phyloP scores from a whole-genome alignment of 2,113 vertebrate genomes.

The Epinephelus moara region DNA sequence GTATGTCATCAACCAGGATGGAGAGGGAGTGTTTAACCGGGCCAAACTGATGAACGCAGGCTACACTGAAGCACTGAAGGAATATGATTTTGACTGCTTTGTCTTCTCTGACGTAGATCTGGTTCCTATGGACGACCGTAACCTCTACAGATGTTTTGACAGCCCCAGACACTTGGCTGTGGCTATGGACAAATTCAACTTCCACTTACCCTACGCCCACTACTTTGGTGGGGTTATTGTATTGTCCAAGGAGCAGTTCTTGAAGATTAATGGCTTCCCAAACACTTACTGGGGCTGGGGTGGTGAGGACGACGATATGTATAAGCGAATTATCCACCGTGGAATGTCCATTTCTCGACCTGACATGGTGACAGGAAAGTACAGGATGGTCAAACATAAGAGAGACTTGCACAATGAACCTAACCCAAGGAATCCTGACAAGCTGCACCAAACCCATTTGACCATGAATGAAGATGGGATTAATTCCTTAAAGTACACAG shows the following conservation, averaged over 20 bases:
- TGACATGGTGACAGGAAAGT: constrained; percentile 85
- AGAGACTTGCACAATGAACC: constrained; percentile 91
- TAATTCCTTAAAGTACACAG: constrained; percentile 88
- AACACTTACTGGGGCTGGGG: constrained; percentile 99
- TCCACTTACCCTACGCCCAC: constrained; percentile 89
- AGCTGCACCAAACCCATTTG: constrained; percentile 82
- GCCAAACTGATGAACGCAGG: constrained; percentile 95
- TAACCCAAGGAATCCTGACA: constrained; percentile 85
- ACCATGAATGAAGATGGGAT: constrained; percentile 91
- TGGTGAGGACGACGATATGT: constrained; percentile 97
- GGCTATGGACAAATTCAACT: constrained; percentile 96
- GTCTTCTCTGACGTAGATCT: constrained; percentile 96
- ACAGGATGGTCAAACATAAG: constrained; percentile 92
- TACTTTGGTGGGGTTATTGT: constrained; percentile 94
- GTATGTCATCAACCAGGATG: constrained; percentile 94
- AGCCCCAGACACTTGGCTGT: constrained; percentile 94
- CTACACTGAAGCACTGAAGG: constrained; percentile 91
- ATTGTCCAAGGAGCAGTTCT: constrained; percentile 90
- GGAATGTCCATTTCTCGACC: constrained; percentile 94
- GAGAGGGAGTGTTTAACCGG: constrained; percentile 91
- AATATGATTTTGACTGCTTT: constrained; percentile 94
- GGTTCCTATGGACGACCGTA: constrained; percentile 92
- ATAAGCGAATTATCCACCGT: constrained; percentile 62
- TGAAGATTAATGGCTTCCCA: constrained; percentile 94
- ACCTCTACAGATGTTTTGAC: constrained; percentile 91